These are phyloP conservation scores for Orycteropus afer DNA, from an alignment of 2,113 vertebrate genomes.

Conservation along the genomic window DNA sequence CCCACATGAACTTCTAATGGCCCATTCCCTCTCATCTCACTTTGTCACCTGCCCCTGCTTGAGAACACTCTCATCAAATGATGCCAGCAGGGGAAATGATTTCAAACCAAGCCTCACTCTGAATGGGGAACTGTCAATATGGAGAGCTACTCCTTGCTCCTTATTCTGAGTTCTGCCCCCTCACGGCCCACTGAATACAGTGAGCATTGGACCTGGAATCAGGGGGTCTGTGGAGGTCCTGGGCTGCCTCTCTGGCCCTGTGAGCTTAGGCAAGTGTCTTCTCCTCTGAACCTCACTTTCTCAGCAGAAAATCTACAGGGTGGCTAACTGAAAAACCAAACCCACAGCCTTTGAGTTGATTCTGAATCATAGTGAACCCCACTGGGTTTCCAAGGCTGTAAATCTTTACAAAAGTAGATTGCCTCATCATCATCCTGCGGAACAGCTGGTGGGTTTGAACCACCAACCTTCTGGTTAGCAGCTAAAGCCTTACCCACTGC, in stretches of 20 bases:
- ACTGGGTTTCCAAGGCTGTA: too few relatives aligned
- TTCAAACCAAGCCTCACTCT: background rate
- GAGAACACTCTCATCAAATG: background rate
- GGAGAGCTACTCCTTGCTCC: background rate
- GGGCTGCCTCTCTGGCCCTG: background rate
- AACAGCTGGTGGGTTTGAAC: too few relatives aligned
- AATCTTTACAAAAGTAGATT: too few relatives aligned
- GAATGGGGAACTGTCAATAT: accelerated
- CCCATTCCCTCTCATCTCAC: accelerated
- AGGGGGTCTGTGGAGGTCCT: background rate
- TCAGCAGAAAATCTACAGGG: background rate
- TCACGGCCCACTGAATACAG: accelerated
- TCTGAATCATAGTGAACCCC: too few relatives aligned
- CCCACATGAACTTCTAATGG: background rate
- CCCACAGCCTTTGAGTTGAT: too few relatives aligned
- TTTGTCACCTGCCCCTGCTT: background rate
- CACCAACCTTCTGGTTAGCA: too few relatives aligned
- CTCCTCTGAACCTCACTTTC: background rate
- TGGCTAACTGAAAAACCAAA: too few relatives aligned
- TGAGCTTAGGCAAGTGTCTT: too few relatives aligned
- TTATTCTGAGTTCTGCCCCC: too few relatives aligned
- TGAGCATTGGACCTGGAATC: background rate
- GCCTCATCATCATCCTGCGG: too few relatives aligned
- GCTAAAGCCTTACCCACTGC: too few relatives aligned
- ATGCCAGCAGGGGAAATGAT: background rate